phyloP scores from a whole-genome alignment of 2,888 invertebrate species.

The Trachelus iudaicus region DNA sequence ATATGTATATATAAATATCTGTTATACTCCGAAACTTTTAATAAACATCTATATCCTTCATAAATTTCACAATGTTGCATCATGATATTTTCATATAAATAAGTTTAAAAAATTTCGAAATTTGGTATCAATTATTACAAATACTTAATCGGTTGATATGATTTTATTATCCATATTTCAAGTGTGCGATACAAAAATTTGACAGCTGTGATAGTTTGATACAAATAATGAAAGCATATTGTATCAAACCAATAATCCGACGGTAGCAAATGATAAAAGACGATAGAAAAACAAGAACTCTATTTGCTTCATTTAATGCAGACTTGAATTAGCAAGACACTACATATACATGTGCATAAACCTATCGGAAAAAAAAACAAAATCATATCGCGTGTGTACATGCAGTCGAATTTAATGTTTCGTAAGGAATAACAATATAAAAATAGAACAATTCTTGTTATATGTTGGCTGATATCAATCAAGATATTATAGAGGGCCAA shows the following conservation, averaged over 20 bases:
- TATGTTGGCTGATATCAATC: background rate
- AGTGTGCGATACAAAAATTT: background rate
- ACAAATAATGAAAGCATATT: background rate
- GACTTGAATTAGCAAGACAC: background rate
- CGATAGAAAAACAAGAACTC: background rate
- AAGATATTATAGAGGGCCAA: background rate
- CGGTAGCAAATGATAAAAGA: background rate
- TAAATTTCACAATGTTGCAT: too few relatives aligned
- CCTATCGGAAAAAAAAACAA: background rate
- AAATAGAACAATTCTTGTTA: background rate
- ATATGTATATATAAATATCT: too few relatives aligned
- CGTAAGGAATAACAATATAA: background rate
- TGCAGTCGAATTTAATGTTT: background rate
- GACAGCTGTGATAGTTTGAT: background rate
- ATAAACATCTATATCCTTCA: too few relatives aligned
- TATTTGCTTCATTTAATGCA: background rate
- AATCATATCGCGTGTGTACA: background rate
- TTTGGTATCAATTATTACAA: background rate
- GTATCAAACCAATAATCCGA: background rate
- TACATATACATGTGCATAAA: background rate
- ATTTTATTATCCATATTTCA: background rate
- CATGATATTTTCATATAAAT: too few relatives aligned
- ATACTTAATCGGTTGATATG: background rate
- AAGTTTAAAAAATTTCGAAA: too few relatives aligned
- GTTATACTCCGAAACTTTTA: too few relatives aligned